Percentiles rank a stretch among this genome's conserved stretches.
Conservation (phyloP, 2,797 vertebrate species). For the Esox lucius region DNA sequence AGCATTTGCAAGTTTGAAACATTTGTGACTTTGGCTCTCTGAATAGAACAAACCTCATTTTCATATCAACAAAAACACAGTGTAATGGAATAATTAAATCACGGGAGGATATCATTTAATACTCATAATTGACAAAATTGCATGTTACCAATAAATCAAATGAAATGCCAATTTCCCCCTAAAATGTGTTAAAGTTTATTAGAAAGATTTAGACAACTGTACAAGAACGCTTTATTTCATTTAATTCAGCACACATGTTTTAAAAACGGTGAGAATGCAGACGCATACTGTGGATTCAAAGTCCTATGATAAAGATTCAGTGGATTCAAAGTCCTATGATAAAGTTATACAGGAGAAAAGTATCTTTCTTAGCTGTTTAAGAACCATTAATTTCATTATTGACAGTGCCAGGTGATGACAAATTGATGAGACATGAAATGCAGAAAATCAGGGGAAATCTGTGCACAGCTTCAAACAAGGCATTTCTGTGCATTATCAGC, state of each 20-base stretch:
- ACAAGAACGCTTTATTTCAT: constrained; percentile 68
- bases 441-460: constrained; percentile 53
- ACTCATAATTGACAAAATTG: not conserved
- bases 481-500: constrained; percentile 75
- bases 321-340: constrained; percentile 38
- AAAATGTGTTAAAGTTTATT: constrained; percentile 75
- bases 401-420: constrained; percentile 48
- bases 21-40: no score
- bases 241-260: constrained; percentile 63
- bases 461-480: constrained; percentile 77
- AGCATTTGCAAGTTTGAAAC: no score
- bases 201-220: constrained; percentile 70
- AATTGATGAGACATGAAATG: constrained; percentile 52
- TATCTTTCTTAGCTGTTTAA: constrained; percentile 55
- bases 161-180: constrained; percentile 49
- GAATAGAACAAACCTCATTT: no score
- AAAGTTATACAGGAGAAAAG: constrained; percentile 54
- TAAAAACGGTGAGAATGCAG: constrained; percentile 66
- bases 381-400: constrained; percentile 53
- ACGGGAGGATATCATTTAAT: not conserved
- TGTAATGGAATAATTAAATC: not conserved
- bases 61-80: not conserved
- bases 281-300: constrained; percentile 48
- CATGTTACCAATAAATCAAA: constrained; percentile 40
- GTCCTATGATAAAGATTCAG: constrained; percentile 31